Base-by-base conservation (phyloP, 2,888 invertebrate genomes). In the Caenorhabditis sulstoni region DNA sequence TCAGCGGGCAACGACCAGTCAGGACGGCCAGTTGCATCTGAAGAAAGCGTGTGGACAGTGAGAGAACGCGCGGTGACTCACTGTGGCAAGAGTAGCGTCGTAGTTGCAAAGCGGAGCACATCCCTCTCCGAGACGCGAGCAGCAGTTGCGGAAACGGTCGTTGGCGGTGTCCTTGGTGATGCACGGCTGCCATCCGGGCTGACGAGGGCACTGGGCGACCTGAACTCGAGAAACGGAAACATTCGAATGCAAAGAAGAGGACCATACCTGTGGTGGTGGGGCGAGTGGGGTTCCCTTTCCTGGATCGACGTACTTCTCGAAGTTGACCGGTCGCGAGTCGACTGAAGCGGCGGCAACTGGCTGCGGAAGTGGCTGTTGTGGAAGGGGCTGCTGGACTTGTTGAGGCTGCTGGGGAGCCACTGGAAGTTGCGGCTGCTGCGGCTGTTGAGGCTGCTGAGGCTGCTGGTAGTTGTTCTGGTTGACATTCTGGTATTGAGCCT, bases 11-110 rank as follows among this genome's bases (percentile, higher is more conserved):
- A 14, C 89, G 84, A 39, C 89, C 89, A 3, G 89, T 89, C 23
- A 89, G 79, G 8, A 89, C 89, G 35, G 88, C 87, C 29, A 89
- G 57, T 88, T 89, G 89, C 81, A 89, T 87, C 89, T 89, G 66
- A 35, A 67, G 53, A 23, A 29, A 11, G 14, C 16, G 41, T 29
- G 7, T n/a, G 44, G 23, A 44, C 8, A n/a, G n/a, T n/a, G n/a
- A n/a, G n/a, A n/a, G n/a, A n/a, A n/a, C n/a, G n/a, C n/a, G n/a
- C n/a, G n/a, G n/a, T 18, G 22, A 76, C 87, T 75, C 39, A 88
- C 88, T 23, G 87, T 87, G 20, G 88, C 85, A 16, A 89, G 79
- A 39, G 83, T 87, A 58, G 86, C 87, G 66, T 89, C 89, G 68
- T 89, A 89, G 70, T 85, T 87, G 75, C 89, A 89, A 35, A 89